Conservation (phyloP, 2,797 vertebrate genomes). For the Botia kubotai region DNA sequence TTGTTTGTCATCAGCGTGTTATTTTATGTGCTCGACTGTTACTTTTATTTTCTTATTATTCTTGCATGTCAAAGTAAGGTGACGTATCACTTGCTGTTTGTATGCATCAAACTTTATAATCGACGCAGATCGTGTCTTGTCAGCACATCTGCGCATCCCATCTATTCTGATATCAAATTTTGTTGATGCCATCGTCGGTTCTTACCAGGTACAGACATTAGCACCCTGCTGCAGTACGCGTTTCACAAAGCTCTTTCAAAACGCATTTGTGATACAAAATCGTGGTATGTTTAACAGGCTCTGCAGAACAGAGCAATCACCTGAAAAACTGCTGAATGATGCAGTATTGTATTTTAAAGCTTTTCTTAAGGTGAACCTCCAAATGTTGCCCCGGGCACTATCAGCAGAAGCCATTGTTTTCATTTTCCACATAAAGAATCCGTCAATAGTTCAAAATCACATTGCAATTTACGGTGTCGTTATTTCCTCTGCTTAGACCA, state of each 20-base stretch:
- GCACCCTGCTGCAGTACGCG: background rate
- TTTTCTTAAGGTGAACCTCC: constrained; percentile 5
- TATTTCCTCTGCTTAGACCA: constrained; percentile 18
- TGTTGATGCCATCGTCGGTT: constrained; percentile 2
- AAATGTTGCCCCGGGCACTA: constrained; percentile 15
- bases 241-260: background rate
- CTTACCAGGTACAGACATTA: background rate
- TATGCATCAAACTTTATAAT: background rate
- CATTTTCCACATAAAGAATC: constrained; percentile 18
- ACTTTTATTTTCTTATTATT: constrained; percentile 27
- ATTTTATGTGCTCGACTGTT: constrained; percentile 18
- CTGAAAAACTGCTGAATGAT: constrained; percentile 19
- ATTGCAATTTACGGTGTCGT: constrained; percentile 4
- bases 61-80: background rate
- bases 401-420: constrained; percentile 38
- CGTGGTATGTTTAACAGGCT: constrained; percentile 14
- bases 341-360: constrained; percentile 35
- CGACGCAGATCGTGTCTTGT: background rate
- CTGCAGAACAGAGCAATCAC: background rate
- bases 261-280: background rate
- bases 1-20: background rate
- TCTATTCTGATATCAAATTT: constrained; percentile 17
- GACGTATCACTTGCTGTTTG: background rate
- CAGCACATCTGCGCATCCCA: background rate
- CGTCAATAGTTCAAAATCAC: constrained; percentile 27